phyloP scores from a whole-genome alignment of 2,113 vertebrate species.

The Elachura formosa region DNA sequence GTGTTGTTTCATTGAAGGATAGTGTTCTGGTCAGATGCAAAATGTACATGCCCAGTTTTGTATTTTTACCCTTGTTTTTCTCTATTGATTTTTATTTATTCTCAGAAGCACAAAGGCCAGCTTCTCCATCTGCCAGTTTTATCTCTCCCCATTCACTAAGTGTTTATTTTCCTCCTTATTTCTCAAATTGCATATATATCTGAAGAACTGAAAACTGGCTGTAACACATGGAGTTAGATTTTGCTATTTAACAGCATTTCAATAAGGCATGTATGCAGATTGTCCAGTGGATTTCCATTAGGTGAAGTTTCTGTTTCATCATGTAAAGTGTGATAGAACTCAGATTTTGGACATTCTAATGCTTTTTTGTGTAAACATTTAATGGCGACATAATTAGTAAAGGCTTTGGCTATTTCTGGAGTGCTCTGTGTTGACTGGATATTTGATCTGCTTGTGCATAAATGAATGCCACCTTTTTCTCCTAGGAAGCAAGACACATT shows the following conservation, averaged over 20 bases:
- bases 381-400: background rate
- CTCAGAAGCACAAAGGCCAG: background rate
- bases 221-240: background rate
- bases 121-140: conserved; percentile 1
- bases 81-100: conserved; percentile 30
- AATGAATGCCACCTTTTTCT: background rate
- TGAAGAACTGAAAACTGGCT: background rate
- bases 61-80: conserved; percentile 21
- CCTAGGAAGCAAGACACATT: background rate
- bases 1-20: conserved; percentile 17
- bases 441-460: background rate
- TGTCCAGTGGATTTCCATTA: background rate
- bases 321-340: background rate
- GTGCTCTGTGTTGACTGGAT: background rate
- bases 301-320: background rate
- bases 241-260: background rate
- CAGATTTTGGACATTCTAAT: background rate
- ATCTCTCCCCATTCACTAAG: background rate
- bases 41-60: background rate
- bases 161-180: background rate
- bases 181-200: background rate
- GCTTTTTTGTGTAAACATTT: background rate
- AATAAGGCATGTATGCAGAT: background rate
- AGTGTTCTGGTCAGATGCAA: background rate
- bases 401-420: background rate